These are phyloP conservation scores for Tillus elongatus DNA, from an alignment of 2,888 invertebrate genomes.

Conservation along the genomic window DNA sequence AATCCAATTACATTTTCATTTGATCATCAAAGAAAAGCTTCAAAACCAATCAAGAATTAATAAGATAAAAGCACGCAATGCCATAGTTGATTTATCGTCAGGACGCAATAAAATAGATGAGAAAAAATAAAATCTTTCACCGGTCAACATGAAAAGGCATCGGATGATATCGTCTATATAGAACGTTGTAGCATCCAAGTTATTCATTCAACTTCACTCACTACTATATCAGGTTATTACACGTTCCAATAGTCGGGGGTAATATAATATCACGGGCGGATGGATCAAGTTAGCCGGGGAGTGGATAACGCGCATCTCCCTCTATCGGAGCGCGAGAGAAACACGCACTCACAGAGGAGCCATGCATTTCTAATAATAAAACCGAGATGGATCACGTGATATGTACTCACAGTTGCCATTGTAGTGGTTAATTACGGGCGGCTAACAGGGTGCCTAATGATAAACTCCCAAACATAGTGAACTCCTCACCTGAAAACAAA, in stretches of 20 bases:
- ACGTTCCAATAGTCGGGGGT: conserved; percentile 35
- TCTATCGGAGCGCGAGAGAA: conserved; percentile 2
- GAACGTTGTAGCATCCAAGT: background rate
- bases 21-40: too few relatives aligned
- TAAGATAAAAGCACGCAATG: too few relatives aligned
- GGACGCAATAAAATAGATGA: too few relatives aligned
- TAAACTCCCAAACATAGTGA: conserved; percentile 29
- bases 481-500: conserved; percentile 36
- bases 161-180: too few relatives aligned
- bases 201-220: conserved; percentile 7
- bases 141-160: too few relatives aligned
- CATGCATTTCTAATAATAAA: conserved; percentile 6
- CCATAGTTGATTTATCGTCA: too few relatives aligned
- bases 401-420: conserved; percentile 39
- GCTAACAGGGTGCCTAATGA: conserved; percentile 31
- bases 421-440: conserved; percentile 38
- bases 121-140: too few relatives aligned
- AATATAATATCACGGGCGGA: conserved; percentile 37
- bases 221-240: conserved; percentile 29
- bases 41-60: too few relatives aligned
- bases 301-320: background rate
- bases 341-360: background rate
- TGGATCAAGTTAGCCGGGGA: conserved; percentile 21
- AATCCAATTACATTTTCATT: too few relatives aligned
- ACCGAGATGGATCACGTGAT: conserved; percentile 33